Evolutionary conservation across 2,113 vertebrate species (phyloP).

Genomic region (Paramisgurnus dabryanus): DNA sequence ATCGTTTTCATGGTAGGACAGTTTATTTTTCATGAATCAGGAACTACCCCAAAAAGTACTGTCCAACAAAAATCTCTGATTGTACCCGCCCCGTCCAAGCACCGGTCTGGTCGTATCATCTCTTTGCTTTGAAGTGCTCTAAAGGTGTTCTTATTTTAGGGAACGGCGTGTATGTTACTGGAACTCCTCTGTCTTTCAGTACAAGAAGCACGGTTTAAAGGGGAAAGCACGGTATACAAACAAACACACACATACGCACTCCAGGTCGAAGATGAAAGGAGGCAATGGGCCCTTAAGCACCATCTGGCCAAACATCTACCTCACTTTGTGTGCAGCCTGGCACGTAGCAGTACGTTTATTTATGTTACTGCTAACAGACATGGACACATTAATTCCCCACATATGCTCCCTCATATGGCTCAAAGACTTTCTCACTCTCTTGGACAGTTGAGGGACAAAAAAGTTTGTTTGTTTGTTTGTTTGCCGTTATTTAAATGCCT

Average conservation of each 20-base stretch:
- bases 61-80: too few relatives aligned
- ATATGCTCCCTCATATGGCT: slow-evolving; percentile 19
- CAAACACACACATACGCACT: slow-evolving; percentile 29
- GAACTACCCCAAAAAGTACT: too few relatives aligned
- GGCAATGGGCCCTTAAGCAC: slow-evolving; percentile 41
- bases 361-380: slow-evolving; percentile 32
- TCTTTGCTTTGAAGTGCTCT: background rate
- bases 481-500: slow-evolving; percentile 32
- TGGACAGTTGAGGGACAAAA: slow-evolving; percentile 14
- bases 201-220: background rate
- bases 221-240: background rate
- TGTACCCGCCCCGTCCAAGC: too few relatives aligned
- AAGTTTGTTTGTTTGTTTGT: slow-evolving; percentile 34
- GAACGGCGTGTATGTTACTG: background rate
- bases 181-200: background rate
- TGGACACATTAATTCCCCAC: slow-evolving; percentile 36
- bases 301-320: slow-evolving; percentile 57
- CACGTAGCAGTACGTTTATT: slow-evolving; percentile 55
- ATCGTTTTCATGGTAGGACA: too few relatives aligned
- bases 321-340: slow-evolving; percentile 37
- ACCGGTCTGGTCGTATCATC: too few relatives aligned
- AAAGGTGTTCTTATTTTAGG: slow-evolving; percentile 1
- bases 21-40: too few relatives aligned
- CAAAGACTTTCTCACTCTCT: slow-evolving; percentile 15
- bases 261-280: slow-evolving; percentile 48